These are phyloP conservation scores for Leptinotarsa defecta DNA, from an alignment of 1,140 invertebrate genomes.

Conservation along the genomic window DNA sequence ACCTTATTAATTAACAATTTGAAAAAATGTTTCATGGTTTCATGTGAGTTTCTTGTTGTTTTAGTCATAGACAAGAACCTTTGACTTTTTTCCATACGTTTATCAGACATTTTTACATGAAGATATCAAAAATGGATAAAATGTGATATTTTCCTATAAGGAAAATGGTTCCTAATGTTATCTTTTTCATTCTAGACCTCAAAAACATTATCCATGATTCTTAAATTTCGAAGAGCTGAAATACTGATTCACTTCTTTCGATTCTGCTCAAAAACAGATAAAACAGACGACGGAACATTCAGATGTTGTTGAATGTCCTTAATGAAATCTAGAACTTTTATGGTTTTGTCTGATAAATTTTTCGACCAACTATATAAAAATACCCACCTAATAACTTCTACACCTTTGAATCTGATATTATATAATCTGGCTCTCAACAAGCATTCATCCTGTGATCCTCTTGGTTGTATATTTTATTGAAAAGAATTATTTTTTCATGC, in stretches of 20 bases:
- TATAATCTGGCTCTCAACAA: no score
- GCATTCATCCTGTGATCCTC: no score
- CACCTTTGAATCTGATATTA: no score
- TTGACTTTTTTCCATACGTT: not conserved
- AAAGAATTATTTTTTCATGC: not conserved
- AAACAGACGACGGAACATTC: no score
- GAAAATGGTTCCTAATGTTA: not conserved
- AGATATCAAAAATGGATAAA: not conserved
- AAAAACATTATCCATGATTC: not conserved
- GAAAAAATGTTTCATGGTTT: not conserved
- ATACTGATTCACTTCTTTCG: no score
- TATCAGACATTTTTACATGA: not conserved
- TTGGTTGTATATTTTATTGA: slow-evolving; percentile 5
- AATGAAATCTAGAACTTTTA: no score
- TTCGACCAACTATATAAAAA: no score
- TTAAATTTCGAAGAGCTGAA: not conserved
- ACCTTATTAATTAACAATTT: no score
- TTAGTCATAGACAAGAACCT: not conserved
- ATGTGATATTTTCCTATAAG: not conserved
- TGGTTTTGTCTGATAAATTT: no score
- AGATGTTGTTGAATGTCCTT: no score
- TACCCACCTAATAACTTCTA: no score
- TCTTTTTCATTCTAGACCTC: not conserved
- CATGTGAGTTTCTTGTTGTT: not conserved
- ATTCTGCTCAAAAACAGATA: no score